Base-by-base conservation (phyloP, 2,797 vertebrate genomes). In the Chromis chromis region DNA sequence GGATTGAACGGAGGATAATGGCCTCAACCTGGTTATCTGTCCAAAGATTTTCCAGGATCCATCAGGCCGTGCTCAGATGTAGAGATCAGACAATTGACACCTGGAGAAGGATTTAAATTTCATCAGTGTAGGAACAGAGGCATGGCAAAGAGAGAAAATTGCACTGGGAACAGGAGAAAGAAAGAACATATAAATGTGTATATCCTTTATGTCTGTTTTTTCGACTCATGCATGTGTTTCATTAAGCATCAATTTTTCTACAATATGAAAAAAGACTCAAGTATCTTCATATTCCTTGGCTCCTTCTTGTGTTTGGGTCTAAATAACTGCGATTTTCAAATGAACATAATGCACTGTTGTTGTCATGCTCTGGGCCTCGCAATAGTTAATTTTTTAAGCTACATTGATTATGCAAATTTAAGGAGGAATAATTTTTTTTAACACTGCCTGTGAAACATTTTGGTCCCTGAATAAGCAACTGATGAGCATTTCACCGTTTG, bases 351-450 rank as follows among this genome's bases (percentile, higher is more conserved):
- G 17, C 48, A 24, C 48, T 55, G 48, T 65, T 46, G 11, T 73
- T 65, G 64, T 84, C 74, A 65, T 53, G 81, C 81, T 81, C 44
- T 16, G 6, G 65, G 81, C 78, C 46, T 71, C 0, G 28, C 68
- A 83, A 79, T 65, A 65, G 75, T 84, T 72, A 70, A 65, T 82
- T 86, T 86, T 87, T 81, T 74, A 74, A 82, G 74, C 72, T 56
- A 80, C 71, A 89, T 89, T 89, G 85, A 88, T 91, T 85, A 88
- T 88, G 85, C 72, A 88, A 79, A 89, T 89, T 83, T 86, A 60
- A 42, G 54, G 50, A 70, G 70, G 44, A 40, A 13, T 54, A 3
- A 22, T 61, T 73, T 78, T 67, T 39, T 81, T 62, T 64, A 31
- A 74, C 57, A 17, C 65, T 71, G 65, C 53, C 55, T 83, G 21